Conservation (phyloP, 2,113 vertebrate species). For the Cygnus atratus region DNA sequence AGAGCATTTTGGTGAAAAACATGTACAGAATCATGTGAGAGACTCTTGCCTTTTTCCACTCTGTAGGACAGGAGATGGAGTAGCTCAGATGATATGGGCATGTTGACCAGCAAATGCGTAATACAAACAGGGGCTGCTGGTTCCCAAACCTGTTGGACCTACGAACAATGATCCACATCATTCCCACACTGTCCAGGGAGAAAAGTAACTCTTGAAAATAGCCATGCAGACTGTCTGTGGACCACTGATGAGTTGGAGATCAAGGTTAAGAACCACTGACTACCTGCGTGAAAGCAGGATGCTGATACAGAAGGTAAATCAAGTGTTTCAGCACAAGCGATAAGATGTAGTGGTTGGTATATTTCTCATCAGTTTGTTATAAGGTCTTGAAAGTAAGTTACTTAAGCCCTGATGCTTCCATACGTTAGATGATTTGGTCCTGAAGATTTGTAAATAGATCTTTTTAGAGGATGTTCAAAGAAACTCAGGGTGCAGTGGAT, state of each 20-base stretch:
- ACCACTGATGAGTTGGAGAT: neutral
- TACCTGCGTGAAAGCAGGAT: neutral
- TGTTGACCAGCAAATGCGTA: neutral
- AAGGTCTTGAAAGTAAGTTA: neutral
- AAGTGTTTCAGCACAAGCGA: neutral
- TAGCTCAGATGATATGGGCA: neutral
- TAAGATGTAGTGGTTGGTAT: neutral
- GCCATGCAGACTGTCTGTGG: neutral
- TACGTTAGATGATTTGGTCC: neutral
- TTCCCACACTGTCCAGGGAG: neutral
- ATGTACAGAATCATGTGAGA: neutral
- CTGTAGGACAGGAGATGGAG: neutral
- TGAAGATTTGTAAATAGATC: neutral
- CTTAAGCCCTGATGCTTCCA: neutral
- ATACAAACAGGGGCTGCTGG: neutral
- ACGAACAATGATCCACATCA: accelerated
- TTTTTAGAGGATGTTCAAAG: neutral
- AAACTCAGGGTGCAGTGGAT: neutral
- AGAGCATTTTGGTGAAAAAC: neutral
- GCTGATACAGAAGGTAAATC: neutral
- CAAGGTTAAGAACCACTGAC: neutral
- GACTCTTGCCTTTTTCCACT: neutral
- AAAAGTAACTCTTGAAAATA: neutral
- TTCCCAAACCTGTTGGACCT: neutral
- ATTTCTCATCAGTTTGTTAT: neutral